These are phyloP conservation scores for Climacteris rufus DNA, from an alignment of 2,113 vertebrate species.

Conservation along the genomic window DNA sequence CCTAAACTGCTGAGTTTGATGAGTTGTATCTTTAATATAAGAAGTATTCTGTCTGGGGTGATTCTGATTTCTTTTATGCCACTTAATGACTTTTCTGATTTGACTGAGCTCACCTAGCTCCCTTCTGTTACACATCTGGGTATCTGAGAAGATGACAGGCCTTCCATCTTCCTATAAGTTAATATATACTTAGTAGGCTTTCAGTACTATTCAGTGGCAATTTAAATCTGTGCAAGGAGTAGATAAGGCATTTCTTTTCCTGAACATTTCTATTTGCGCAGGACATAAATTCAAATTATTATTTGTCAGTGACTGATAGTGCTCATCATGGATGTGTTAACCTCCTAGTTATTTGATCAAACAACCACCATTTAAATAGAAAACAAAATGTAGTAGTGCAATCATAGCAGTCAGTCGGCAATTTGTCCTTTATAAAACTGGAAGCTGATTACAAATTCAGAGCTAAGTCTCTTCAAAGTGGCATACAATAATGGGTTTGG, in stretches of 20 bases:
- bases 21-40: background rate
- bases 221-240: background rate
- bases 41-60: background rate
- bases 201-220: background rate
- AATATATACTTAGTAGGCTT: background rate
- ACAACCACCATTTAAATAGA: background rate
- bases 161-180: background rate
- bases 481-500: background rate
- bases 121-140: background rate
- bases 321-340: background rate
- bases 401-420: background rate
- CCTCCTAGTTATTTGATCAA: background rate
- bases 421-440: background rate
- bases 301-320: background rate
- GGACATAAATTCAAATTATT: background rate
- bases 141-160: background rate
- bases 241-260: background rate
- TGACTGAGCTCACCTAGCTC: background rate
- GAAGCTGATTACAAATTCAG: background rate
- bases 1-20: background rate
- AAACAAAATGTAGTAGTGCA: background rate
- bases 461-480: background rate
- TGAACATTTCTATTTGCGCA: background rate
- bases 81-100: background rate
- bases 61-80: background rate